A percentile compares a stretch with the other conserved stretches of the same genome.
These are phyloP conservation scores for Mechanitis messenoides DNA, from an alignment of 2,888 invertebrate genomes.

Conservation along the genomic window DNA sequence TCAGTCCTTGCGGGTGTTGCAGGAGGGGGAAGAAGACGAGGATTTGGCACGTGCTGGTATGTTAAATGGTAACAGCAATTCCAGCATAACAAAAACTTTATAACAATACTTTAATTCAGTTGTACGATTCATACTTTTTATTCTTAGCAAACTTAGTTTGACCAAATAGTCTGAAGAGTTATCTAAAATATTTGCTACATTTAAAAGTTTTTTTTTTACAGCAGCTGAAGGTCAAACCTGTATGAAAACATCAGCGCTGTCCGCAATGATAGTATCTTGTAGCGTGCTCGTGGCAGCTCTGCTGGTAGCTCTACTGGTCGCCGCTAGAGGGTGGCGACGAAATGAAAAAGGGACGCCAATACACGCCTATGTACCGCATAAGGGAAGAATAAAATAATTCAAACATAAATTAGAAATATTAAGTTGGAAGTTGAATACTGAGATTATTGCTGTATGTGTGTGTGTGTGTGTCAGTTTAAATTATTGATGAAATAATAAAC, in stretches of 20 bases:
- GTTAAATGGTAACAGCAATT: conserved; percentile 11
- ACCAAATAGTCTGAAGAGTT: too few species aligned
- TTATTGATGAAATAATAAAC: neutral
- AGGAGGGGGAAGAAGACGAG: conserved; percentile 87
- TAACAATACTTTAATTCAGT: neutral
- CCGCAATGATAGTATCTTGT: conserved; percentile 81
- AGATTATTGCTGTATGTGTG: neutral
- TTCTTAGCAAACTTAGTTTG: too few species aligned
- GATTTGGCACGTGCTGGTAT: conserved; percentile 53
- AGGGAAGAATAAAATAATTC: conserved; percentile 77
- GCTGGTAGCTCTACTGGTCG: conserved; percentile 82
- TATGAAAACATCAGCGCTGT: conserved; percentile 78
- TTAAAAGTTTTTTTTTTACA: conserved; percentile 31
- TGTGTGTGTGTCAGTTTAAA: neutral
- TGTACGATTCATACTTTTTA: too few species aligned
- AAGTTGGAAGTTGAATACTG: neutral
- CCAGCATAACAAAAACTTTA: neutral
- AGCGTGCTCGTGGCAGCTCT: conserved; percentile 84
- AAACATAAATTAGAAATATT: neutral
- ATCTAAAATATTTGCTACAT: neutral
- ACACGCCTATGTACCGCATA: conserved; percentile 78
- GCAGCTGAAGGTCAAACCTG: conserved; percentile 78
- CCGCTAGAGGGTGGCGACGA: conserved; percentile 84
- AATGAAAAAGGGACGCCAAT: conserved; percentile 68
- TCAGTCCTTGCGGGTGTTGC: conserved; percentile 90